Conservation (phyloP, 2,113 vertebrate genomes). For the Sinosuthora webbiana region DNA sequence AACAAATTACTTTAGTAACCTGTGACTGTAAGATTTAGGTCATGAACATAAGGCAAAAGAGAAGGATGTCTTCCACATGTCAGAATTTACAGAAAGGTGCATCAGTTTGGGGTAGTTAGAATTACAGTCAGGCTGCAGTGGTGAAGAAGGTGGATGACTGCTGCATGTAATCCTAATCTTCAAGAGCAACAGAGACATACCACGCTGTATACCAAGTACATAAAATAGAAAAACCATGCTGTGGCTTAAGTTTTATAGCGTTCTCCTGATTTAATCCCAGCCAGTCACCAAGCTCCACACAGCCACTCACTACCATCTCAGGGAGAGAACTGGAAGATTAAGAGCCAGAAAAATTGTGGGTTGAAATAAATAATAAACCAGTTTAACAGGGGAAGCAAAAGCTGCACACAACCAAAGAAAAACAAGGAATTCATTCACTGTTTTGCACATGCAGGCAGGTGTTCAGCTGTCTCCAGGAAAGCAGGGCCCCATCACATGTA, state of each 20-base stretch:
- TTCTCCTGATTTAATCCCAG: not conserved
- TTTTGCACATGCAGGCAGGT: not conserved
- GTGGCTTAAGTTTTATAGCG: not conserved
- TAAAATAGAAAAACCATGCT: not conserved
- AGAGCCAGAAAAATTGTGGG: not conserved
- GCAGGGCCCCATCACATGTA: fast-evolving
- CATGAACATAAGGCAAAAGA: not conserved
- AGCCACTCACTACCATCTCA: not conserved
- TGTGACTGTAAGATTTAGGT: not conserved
- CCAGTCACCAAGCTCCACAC: not conserved
- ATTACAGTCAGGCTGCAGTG: not conserved
- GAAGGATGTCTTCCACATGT: not conserved
- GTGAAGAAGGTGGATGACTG: not conserved
- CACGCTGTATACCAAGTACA: fast-evolving
- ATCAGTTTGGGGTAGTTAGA: not conserved
- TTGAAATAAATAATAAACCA: not conserved
- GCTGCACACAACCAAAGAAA: not conserved
- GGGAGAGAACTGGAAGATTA: not conserved
- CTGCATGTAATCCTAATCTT: not conserved
- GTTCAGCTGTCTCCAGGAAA: not conserved
- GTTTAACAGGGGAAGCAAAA: not conserved
- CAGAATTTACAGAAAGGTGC: not conserved
- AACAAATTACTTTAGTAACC: not conserved
- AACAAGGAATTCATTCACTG: not conserved
- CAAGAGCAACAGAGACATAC: not conserved